These are phyloP conservation scores for Goniozus legneri DNA, from an alignment of 1,140 invertebrate genomes.

Conservation along the genomic window DNA sequence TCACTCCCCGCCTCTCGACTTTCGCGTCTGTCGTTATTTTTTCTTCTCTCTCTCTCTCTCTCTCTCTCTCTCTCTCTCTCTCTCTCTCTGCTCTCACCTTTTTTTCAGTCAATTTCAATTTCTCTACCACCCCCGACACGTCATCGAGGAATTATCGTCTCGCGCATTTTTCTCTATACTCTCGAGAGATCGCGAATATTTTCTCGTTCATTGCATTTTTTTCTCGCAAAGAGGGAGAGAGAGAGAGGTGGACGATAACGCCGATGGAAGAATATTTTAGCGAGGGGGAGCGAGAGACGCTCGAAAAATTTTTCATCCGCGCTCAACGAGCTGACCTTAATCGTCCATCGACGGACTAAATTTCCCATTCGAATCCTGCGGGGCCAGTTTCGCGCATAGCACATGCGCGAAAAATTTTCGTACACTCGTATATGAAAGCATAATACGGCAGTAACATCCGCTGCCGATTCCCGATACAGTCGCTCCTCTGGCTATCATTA, in stretches of 20 bases:
- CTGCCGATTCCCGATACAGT: too few species aligned
- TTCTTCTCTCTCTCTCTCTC: too few species aligned
- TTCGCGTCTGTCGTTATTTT: too few species aligned
- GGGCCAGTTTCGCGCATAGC: too few species aligned
- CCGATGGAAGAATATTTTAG: background rate
- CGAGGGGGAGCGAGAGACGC: background rate
- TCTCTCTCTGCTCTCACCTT: background rate
- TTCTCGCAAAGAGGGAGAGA: background rate
- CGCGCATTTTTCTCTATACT: background rate
- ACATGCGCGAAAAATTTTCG: slow-evolving; percentile 13
- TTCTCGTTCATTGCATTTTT: too few species aligned
- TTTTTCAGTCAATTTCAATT: background rate
- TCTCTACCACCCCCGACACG: background rate
- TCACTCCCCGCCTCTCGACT: background rate
- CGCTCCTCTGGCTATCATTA: too few species aligned
- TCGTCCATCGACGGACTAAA: slow-evolving; percentile 25
- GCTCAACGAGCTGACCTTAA: background rate
- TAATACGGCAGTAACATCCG: too few species aligned
- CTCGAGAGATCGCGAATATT: too few species aligned
- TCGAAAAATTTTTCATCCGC: background rate
- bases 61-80: background rate
- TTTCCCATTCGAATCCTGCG: slow-evolving; percentile 23
- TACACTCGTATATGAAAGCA: too few species aligned
- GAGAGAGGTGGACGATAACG: background rate
- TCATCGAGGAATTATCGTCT: background rate